Percentiles rank a stretch among this genome's conserved stretches.
Conservation (phyloP, 2,113 vertebrate species). For the Phaethornis superciliosus region DNA sequence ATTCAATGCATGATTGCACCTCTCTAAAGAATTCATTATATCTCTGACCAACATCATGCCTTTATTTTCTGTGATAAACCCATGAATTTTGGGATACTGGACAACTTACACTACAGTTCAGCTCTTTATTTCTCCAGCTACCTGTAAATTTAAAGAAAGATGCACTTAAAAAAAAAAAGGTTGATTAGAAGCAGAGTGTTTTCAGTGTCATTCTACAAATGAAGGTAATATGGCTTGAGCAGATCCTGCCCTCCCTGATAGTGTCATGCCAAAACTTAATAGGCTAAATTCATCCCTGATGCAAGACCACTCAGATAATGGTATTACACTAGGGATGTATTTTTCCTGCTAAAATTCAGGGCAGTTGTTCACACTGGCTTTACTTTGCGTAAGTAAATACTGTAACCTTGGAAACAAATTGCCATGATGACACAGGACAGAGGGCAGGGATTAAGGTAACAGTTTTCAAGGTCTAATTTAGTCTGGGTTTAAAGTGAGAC, state of each 20-base stretch:
- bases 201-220: conserved; percentile 9
- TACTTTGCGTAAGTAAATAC: conserved; percentile 15
- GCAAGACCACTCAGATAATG: neutral
- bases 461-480: conserved; percentile 36
- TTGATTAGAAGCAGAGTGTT: neutral
- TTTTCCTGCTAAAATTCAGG: conserved; percentile 30
- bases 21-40: neutral
- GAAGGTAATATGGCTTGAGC: neutral
- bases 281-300: conserved; percentile 3
- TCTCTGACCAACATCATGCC: neutral
- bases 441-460: conserved; percentile 39
- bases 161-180: neutral
- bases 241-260: neutral
- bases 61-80: neutral
- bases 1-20: neutral
- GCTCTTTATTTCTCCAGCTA: neutral
- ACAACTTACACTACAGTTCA: neutral
- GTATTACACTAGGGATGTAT: neutral
- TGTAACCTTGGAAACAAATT: conserved; percentile 57
- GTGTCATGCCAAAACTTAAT: neutral
- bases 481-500: conserved; percentile 20
- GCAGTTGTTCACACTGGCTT: conserved; percentile 24
- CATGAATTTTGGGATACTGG: neutral
- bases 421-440: conserved; percentile 17
- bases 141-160: neutral